Base-by-base conservation (phyloP, 2,113 vertebrate species). In the Lepisosteus osseus region DNA sequence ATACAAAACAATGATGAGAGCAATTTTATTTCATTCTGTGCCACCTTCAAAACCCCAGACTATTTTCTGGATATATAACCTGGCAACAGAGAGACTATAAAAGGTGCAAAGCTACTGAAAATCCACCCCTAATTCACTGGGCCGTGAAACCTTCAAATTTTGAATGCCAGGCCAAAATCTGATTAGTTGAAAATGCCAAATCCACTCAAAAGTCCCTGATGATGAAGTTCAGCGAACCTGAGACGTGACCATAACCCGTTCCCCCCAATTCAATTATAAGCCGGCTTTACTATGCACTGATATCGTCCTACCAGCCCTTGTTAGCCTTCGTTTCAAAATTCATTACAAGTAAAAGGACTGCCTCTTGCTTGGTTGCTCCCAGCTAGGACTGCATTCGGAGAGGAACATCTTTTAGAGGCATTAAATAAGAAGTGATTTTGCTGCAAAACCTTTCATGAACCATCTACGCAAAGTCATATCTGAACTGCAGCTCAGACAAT, bases 121-220 rank as follows among this genome's bases (percentile, higher is more conserved):
- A 54, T 42, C 66, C n/a, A 55, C 47, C 14, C 9, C 15, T 51
- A 54, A 29, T 12, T 54, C 15, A 54, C 15, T 12, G 66, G 66
- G 51, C 51, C 66, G 44, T n/a, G 9, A 45, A 54, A 40, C 8
- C 7, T 45, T 54, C 1, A 40, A 29, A 54, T 67, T 68, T 54
- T 54, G 45, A 40, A 51, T 47, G 66, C 45, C 15, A 54, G 45
- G 7, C 45, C n/a, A 40, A 54, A 68, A 68, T 68, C 56, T 61
- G 59, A 70, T 70, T 62, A 61, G 69, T 44, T 47, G 41, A 17
- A 61, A 47, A 54, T 55, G 66, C 45, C 47, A 61, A 41, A 70
- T 42, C 43, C 43, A 61, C 44, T 70, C 59, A 11, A 43, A 70
- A 70, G 11, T 13, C 55, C 43, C 65, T 17, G 55, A 15, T n/a